Evolutionary conservation across 1,140 invertebrate species (phyloP), one percentile per base, ranked within the genome.

Genomic region (Hermatobates lingyangjiaoensis): DNA sequence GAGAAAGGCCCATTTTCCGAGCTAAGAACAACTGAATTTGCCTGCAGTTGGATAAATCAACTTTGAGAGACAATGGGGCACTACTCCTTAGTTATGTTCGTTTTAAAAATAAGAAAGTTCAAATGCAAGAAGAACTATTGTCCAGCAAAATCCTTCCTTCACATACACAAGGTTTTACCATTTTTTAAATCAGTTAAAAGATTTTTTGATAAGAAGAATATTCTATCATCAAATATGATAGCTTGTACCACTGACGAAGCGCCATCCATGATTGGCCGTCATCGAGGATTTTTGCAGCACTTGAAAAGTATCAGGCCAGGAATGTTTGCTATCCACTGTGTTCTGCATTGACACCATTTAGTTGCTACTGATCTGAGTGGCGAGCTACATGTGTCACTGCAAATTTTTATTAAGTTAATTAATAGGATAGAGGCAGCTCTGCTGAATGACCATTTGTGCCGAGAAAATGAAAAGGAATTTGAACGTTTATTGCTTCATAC

Each of bases 331-430:
- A 45, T 45, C 27, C 39, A 45, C 30, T 51, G 39, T 51, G 38
- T 45, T 7, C 23, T 45, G 24, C 50, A 51, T 30, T 15, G 30
- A n/a, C 39, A 51, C 27, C 50, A 51, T 45, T 30, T 51, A 23
- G 50, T 18, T 28, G 50, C 15, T 25, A 51, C 21, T 45, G 15
- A 51, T 28, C 26, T 45, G 28, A 24, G 50, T 45, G 24, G 7
- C 12, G 18, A n/a, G 21, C 50, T 51, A 18, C 39, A 51, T 51
- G 20, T 12, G 24, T 45, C 50, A 28, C 28, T 51, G 38, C 15
- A 26, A 28, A 15, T 51, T 25, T 15, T 51, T 28, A 51, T 51
- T 45, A 10, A 7, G 21, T 38, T 26, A 21, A 34, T 51, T 26
- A 45, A 45, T 20, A 51, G 45, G 26, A 45, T 51, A 15, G 26